These are phyloP conservation scores for Mus minutoides DNA, from an alignment of 2,797 vertebrate genomes.

Conservation along the genomic window DNA sequence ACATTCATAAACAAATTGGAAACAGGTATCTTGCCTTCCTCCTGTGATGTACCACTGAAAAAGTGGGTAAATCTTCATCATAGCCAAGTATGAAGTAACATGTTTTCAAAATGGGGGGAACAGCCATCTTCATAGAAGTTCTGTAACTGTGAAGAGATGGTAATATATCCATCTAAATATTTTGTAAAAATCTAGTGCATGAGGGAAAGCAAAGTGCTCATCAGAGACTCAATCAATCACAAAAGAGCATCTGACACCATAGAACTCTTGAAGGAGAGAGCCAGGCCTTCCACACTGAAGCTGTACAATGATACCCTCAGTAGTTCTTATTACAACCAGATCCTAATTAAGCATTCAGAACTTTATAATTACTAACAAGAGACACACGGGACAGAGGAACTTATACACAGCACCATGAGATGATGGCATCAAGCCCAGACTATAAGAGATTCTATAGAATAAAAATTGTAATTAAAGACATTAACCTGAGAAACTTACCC, in stretches of 20 bases:
- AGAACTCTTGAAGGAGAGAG: background rate
- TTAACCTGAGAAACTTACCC: background rate
- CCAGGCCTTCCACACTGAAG: background rate
- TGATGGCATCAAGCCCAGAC: background rate
- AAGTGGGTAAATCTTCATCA: background rate
- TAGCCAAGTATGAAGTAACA: background rate
- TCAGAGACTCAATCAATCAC: background rate
- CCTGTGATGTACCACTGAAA: background rate
- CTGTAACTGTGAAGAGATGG: background rate
- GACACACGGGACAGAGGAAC: background rate
- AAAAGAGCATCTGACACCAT: background rate
- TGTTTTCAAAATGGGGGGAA: background rate
- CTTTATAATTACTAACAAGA: background rate
- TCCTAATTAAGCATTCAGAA: background rate
- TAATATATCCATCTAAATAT: background rate
- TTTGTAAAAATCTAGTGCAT: background rate
- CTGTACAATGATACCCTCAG: background rate
- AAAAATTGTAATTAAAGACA: background rate
- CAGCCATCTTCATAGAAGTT: background rate
- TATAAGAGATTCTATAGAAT: background rate
- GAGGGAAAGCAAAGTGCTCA: background rate
- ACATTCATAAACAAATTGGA: background rate
- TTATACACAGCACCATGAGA: background rate
- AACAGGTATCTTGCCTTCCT: background rate
- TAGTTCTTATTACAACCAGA: background rate